These are phyloP conservation scores for Nipponia nippon DNA, from an alignment of 2,113 vertebrate species.

Conservation along the genomic window DNA sequence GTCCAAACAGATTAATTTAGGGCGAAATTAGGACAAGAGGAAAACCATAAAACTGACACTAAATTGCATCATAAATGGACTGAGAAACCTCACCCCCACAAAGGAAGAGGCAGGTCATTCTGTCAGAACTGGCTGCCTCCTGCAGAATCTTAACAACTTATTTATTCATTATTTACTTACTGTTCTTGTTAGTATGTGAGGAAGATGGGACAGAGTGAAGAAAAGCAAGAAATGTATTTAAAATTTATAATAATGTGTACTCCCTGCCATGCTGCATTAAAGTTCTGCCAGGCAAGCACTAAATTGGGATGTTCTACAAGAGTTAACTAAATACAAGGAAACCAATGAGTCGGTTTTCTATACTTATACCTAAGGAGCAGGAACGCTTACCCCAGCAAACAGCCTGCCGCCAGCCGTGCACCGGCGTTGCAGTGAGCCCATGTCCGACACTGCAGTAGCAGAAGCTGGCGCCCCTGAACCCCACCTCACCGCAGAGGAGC, in stretches of 20 bases:
- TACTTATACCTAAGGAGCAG: not conserved
- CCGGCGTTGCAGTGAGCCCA: not conserved
- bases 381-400: not conserved
- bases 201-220: not conserved
- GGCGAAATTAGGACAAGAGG: not conserved
- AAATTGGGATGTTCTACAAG: not conserved
- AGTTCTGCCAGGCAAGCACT: not conserved
- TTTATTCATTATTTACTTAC: not conserved
- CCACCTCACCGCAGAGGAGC: not conserved
- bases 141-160: not conserved
- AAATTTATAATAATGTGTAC: not conserved
- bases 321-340: not conserved
- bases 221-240: not conserved
- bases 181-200: not conserved
- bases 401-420: not conserved
- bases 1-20: not conserved
- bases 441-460: no score
- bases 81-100: not conserved
- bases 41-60: not conserved
- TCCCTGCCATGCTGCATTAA: not conserved
- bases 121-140: not conserved
- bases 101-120: not conserved
- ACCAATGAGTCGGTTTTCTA: not conserved
- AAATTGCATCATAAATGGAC: not conserved
- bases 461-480: not conserved